These are phyloP conservation scores for Melolontha melolontha DNA, from an alignment of 2,888 invertebrate genomes.

Conservation along the genomic window DNA sequence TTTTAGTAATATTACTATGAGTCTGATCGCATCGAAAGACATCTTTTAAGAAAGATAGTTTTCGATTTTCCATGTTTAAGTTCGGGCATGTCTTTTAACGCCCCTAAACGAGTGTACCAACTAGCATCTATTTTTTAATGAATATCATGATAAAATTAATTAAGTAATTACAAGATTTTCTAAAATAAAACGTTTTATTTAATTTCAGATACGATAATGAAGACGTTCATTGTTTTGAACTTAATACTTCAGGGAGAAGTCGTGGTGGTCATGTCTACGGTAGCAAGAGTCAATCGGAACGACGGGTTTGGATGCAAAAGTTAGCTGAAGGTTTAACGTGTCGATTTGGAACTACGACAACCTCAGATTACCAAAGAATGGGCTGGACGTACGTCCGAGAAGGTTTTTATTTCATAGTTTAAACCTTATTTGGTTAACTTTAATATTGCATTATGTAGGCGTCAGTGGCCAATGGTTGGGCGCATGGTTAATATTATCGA, in stretches of 20 bases:
- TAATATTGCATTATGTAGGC: conserved; percentile 64
- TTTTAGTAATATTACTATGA: too few species aligned
- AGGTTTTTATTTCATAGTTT: conserved; percentile 63
- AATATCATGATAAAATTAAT: too few species aligned
- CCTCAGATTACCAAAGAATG: conserved; percentile 78
- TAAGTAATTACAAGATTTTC: too few species aligned
- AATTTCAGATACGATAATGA: conserved; percentile 65
- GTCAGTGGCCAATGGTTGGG: conserved; percentile 81
- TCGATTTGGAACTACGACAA: conserved; percentile 76
- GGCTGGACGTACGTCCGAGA: conserved; percentile 84
- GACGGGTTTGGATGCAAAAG: conserved; percentile 82
- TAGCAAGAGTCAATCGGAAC: conserved; percentile 68
- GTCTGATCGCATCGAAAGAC: too few species aligned
- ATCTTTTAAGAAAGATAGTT: too few species aligned
- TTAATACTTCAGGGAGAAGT: conserved; percentile 67
- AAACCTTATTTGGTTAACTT: neutral
- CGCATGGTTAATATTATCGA: conserved; percentile 83
- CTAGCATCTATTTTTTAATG: too few species aligned
- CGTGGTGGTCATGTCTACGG: conserved; percentile 71
- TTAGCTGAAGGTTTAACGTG: conserved; percentile 79
- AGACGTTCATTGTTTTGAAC: conserved; percentile 74
- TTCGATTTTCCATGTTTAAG: too few species aligned
- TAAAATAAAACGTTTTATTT: too few species aligned
- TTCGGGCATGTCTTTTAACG: too few species aligned
- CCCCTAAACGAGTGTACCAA: too few species aligned